Evolutionary conservation across 2,797 vertebrate species (phyloP).

Genomic region (Geotrypetes seraphini): DNA sequence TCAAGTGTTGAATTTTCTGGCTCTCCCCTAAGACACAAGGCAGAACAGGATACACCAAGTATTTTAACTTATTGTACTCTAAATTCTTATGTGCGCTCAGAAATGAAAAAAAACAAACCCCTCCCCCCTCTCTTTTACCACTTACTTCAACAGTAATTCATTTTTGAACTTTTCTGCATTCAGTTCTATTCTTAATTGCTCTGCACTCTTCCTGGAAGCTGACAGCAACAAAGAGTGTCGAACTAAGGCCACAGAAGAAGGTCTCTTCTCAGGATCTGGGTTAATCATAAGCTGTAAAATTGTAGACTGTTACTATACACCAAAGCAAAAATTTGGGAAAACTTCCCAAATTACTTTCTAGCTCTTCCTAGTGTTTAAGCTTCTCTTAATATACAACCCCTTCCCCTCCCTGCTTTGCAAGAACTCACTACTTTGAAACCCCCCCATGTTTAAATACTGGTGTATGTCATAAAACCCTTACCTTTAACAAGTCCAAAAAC

Average conservation of each 20-base stretch:
- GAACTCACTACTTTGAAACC: too few relatives aligned
- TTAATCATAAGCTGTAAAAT: conserved; percentile 82
- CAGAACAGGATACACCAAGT: background rate
- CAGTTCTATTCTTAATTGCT: conserved; percentile 89
- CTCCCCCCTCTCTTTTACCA: too few relatives aligned
- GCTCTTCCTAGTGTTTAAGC: too few relatives aligned
- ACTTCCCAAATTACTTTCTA: too few relatives aligned
- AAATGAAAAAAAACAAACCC: too few relatives aligned
- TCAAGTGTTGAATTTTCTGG: too few relatives aligned
- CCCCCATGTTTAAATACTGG: too few relatives aligned
- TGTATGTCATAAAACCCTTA: conserved; percentile 39
- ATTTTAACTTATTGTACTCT: too few relatives aligned
- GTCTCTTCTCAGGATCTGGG: conserved; percentile 76
- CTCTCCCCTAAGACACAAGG: too few relatives aligned
- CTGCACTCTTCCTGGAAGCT: conserved; percentile 81
- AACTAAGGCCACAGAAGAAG: conserved; percentile 74
- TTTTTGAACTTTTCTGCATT: conserved; percentile 97
- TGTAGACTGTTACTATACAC: too few relatives aligned
- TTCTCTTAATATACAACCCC: background rate
- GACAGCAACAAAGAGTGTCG: conserved; percentile 86
- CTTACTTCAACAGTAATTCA: conserved; percentile 89
- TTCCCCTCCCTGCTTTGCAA: too few relatives aligned
- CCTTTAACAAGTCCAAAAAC: conserved; percentile 78
- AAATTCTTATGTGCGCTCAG: too few relatives aligned
- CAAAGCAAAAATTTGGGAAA: conserved; percentile 3